A percentile compares a stretch with the other conserved stretches of the same genome.
Conservation (phyloP, 2,113 vertebrate genomes). For the Oreochromis niloticus region DNA sequence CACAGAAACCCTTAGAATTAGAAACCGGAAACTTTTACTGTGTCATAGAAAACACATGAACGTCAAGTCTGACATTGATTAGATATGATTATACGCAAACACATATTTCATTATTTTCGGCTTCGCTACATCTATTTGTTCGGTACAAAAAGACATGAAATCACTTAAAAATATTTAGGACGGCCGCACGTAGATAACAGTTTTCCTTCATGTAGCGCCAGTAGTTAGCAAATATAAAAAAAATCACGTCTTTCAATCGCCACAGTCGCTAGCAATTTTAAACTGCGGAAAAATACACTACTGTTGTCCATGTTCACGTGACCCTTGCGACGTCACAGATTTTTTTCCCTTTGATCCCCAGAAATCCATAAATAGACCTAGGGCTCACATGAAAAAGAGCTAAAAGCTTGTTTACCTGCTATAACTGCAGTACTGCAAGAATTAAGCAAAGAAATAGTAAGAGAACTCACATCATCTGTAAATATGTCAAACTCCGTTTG, state of each 20-base stretch:
- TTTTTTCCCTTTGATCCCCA: neutral
- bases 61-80: neutral
- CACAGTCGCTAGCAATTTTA: neutral
- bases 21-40: neutral
- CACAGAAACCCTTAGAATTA: neutral
- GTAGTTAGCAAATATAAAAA: neutral
- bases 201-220: neutral
- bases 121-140: neutral
- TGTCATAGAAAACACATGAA: no score
- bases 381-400: neutral
- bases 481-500: neutral
- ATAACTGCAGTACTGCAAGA: neutral
- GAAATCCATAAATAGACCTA: neutral
- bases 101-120: neutral
- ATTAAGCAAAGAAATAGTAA: neutral
- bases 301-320: neutral
- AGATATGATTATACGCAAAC: neutral
- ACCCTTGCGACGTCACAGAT: neutral
- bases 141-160: neutral
- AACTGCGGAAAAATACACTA: neutral
- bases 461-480: neutral
- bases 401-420: neutral
- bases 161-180: neutral
- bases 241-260: neutral
- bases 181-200: neutral